These are phyloP conservation scores for Leptinotarsa lineolata DNA, from an alignment of 1,140 invertebrate genomes.

Conservation along the genomic window DNA sequence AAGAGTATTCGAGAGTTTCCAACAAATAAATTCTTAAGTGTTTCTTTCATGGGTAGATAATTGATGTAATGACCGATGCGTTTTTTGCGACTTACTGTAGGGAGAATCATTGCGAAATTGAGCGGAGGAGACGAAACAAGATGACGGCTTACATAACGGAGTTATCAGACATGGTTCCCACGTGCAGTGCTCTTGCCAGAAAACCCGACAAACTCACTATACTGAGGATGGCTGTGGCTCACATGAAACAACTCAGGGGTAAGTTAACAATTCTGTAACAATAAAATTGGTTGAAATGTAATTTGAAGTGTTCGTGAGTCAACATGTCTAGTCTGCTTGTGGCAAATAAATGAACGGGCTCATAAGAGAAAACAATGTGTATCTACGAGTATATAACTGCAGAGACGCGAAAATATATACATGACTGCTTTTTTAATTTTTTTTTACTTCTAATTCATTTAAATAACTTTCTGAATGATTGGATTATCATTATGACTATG, in stretches of 20 bases:
- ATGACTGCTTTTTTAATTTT: no score
- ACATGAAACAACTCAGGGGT: conserved; percentile 98
- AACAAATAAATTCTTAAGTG: not conserved
- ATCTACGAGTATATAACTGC: no score
- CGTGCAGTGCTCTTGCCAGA: conserved; percentile 93
- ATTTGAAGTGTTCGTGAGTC: no score
- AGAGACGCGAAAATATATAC: no score
- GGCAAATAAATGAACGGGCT: no score
- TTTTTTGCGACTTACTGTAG: conserved; percentile 64
- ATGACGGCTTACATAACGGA: conserved; percentile 99
- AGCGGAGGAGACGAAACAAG: conserved; percentile 96
- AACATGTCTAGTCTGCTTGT: no score
- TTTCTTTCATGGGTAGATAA: not conserved
- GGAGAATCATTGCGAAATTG: conserved; percentile 99
- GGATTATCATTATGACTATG: no score
- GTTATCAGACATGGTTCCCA: conserved; percentile 99
- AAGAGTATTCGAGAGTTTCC: not conserved
- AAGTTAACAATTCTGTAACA: conserved; percentile 45
- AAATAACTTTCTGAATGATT: no score
- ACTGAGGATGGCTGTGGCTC: conserved; percentile 97
- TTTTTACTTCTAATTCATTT: no score
- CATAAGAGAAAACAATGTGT: no score
- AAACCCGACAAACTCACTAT: conserved; percentile 99
- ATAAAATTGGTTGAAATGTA: no score
- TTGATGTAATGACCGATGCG: conserved; percentile 1